Conservation (phyloP, 2,113 vertebrate species). For the Podiceps cristatus region DNA sequence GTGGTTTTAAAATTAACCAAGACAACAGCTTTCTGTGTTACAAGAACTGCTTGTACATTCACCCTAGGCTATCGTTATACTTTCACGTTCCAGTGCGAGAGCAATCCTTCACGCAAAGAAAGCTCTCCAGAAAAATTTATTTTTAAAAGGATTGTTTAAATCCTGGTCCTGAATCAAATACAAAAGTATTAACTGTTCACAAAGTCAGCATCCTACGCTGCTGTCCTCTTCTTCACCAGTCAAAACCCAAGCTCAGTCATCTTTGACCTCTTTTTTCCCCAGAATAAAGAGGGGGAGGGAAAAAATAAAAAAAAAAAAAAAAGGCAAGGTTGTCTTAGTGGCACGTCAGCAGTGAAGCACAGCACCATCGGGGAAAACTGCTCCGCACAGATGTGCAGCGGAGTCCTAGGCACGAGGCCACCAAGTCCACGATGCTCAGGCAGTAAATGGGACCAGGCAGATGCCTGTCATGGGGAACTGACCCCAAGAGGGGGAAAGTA, state of each 20-base stretch:
- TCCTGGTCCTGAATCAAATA: neutral
- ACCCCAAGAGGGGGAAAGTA: neutral
- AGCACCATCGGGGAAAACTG: neutral
- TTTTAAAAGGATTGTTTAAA: neutral
- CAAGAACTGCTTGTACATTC: conserved; percentile 15
- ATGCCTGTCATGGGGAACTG: neutral
- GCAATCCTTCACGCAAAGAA: neutral
- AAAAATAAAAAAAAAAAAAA: neutral
- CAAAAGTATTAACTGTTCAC: neutral
- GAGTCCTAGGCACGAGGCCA: accelerated
- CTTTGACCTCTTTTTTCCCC: neutral
- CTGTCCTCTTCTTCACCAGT: neutral
- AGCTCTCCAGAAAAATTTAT: neutral
- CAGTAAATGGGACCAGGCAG: neutral
- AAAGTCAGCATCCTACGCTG: neutral
- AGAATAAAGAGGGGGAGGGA: neutral
- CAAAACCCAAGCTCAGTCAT: neutral
- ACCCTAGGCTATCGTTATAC: conserved; percentile 23
- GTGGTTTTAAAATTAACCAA: conserved; percentile 44
- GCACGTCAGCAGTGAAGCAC: neutral
- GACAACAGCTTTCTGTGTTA: conserved; percentile 33
- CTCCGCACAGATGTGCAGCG: neutral
- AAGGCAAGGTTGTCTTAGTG: neutral
- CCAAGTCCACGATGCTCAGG: neutral
- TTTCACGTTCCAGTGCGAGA: neutral